These are phyloP conservation scores for Branchellion lobata DNA, from an alignment of 2,888 invertebrate species.

Conservation along the genomic window DNA sequence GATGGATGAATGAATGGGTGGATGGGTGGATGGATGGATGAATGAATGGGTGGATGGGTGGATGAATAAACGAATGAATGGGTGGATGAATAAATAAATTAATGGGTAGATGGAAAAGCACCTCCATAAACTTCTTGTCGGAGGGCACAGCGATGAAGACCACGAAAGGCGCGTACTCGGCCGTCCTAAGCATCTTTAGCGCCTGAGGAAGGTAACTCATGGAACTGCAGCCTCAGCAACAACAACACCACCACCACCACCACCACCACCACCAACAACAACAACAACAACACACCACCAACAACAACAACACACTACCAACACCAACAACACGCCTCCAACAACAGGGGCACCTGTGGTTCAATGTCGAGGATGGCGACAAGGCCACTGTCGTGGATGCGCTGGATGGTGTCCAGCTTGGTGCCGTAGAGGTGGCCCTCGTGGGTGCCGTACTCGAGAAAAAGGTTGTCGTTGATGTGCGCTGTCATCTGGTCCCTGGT, in stretches of 20 bases:
- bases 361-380: slow-evolving; percentile 98
- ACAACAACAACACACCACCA: not conserved
- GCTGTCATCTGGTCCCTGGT: slow-evolving; percentile 99
- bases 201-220: slow-evolving; percentile 69
- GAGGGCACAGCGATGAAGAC: slow-evolving; percentile 98
- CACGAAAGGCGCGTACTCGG: slow-evolving; percentile 97
- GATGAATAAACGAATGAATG: no score
- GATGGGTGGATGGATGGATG: no score
- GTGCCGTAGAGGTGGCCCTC: slow-evolving; percentile 94
- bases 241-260: not conserved
- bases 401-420: slow-evolving; percentile 93
- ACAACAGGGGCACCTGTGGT: slow-evolving; percentile 67
- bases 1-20: no score
- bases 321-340: not conserved
- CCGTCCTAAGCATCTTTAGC: slow-evolving; percentile 90
- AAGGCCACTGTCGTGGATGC: slow-evolving; percentile 91
- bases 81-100: no score
- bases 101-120: not conserved
- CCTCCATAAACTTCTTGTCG: slow-evolving; percentile 54
- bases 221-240: not conserved
- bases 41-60: no score
- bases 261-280: no score
- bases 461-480: slow-evolving; percentile 95
- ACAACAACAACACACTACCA: not conserved
- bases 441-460: slow-evolving; percentile 87